Evolutionary conservation across 2,113 vertebrate genomes (phyloP).

Genomic region (Cavia aperea): DNA sequence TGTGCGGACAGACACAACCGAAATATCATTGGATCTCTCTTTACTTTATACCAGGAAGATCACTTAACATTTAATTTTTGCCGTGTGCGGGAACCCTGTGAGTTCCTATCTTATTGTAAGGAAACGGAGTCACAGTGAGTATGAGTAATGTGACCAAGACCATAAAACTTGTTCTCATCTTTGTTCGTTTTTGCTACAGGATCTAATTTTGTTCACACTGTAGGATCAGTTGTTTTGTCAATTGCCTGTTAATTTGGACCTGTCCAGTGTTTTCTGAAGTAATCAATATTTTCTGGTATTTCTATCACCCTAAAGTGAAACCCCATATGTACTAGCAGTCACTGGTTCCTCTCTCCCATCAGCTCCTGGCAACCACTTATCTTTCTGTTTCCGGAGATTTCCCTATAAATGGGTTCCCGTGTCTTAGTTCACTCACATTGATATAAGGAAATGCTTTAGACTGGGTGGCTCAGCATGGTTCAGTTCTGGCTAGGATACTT

Average conservation of each 20-base stretch:
- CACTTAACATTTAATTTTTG: not conserved
- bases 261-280: not conserved
- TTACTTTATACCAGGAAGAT: not conserved
- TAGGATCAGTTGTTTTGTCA: not conserved
- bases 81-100: not conserved
- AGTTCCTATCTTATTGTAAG: not conserved
- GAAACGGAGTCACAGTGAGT: not conserved
- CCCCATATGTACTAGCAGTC: rapidly evolving
- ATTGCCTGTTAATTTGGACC: not conserved
- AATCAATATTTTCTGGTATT: not conserved
- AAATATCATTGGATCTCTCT: not conserved
- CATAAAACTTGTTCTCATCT: not conserved
- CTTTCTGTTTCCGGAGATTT: not conserved
- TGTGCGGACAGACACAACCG: not conserved
- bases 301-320: not conserved
- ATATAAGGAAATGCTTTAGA: not conserved
- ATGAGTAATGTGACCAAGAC: not conserved
- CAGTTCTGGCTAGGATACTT: not conserved
- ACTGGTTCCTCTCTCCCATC: not conserved
- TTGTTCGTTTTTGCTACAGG: not conserved
- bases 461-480: not conserved
- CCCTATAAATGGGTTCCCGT: not conserved
- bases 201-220: not conserved
- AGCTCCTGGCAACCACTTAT: rapidly evolving
- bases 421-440: not conserved